phyloP scores from a whole-genome alignment of 2,113 vertebrate species.

The Apistogramma diplotaenia region DNA sequence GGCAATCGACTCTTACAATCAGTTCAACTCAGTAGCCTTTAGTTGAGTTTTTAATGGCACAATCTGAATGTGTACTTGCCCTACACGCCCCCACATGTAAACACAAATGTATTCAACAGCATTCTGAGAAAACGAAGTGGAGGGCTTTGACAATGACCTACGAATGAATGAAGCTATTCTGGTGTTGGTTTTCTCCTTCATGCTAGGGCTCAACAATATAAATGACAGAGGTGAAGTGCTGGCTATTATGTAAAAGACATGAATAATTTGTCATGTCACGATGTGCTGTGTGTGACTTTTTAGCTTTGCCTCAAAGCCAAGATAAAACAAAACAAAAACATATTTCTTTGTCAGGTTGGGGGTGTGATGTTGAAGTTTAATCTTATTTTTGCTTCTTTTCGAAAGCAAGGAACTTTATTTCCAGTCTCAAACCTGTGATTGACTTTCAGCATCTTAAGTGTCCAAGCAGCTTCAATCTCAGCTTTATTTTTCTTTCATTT shows the following conservation, averaged over 20 bases:
- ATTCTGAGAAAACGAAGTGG: background rate
- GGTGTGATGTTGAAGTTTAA: background rate
- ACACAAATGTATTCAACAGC: background rate
- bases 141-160: slow-evolving; percentile 8
- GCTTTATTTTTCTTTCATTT: background rate
- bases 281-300: background rate
- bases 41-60: slow-evolving; percentile 25
- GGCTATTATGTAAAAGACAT: background rate
- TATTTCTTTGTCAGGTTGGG: background rate
- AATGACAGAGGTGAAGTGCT: background rate
- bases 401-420: background rate
- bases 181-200: background rate
- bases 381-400: background rate
- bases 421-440: background rate
- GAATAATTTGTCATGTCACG: background rate
- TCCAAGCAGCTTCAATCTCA: background rate
- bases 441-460: background rate
- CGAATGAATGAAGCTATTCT: slow-evolving; percentile 3
- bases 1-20: background rate
- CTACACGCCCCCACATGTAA: background rate
- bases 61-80: background rate
- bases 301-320: background rate
- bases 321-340: background rate
- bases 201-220: background rate
- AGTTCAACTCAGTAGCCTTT: background rate